These are phyloP conservation scores for Ephydatia muelleri DNA, from an alignment of 37 sponge, comb jelly and placozoan species.

Conservation along the genomic window DNA sequence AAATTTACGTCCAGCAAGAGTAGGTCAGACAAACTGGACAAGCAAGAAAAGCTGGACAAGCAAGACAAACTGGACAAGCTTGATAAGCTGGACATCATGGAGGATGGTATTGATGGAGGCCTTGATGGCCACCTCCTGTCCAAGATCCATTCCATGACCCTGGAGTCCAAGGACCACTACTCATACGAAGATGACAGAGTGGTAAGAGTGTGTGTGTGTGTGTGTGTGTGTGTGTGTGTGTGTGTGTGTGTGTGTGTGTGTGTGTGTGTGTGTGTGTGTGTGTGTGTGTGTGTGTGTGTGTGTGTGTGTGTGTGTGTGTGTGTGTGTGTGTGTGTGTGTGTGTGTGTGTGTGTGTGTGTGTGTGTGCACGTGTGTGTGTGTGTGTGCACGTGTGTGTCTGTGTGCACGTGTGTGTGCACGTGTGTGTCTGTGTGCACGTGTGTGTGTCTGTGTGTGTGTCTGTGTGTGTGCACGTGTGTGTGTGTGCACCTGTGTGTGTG, in stretches of 20 bases:
- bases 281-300: conserved; percentile 30
- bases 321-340: conserved; percentile 11
- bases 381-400: conserved; percentile 7
- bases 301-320: conserved; percentile 29
- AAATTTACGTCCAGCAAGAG: neutral
- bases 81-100: conserved; percentile 40
- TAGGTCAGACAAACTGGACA: conserved; percentile 30
- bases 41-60: conserved; percentile 46
- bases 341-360: neutral
- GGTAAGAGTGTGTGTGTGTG: conserved; percentile 28
- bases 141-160: conserved; percentile 33
- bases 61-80: conserved; percentile 35
- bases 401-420: conserved; percentile 38
- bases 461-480: conserved; percentile 30
- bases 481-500: conserved; percentile 14
- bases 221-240: conserved; percentile 47
- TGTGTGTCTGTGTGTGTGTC: conserved; percentile 27
- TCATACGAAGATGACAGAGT: neutral
- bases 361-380: neutral
- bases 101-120: neutral
- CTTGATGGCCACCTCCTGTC: conserved; percentile 36
- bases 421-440: conserved; percentile 24
- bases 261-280: conserved; percentile 25
- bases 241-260: conserved; percentile 35
- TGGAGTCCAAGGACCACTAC: conserved; percentile 24